Evolutionary conservation across 2,888 invertebrate genomes (phyloP).

Genomic region (Lasioglossum pauxillum): DNA sequence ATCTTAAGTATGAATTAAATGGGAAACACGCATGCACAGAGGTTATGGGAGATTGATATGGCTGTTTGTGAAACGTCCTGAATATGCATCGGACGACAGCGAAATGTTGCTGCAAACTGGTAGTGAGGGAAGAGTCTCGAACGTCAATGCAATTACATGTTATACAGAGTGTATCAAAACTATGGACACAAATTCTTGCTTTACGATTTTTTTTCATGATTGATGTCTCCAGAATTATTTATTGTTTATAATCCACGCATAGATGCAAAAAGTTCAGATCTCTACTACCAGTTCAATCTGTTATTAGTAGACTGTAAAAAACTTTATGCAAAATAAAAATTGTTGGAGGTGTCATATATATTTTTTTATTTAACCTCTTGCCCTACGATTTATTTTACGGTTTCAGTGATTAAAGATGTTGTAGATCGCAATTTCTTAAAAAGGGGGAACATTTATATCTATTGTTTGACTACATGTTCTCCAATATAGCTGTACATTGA

Average conservation of each 20-base stretch:
- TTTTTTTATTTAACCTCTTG: no score
- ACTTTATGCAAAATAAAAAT: no score
- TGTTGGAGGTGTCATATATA: no score
- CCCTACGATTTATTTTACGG: no score
- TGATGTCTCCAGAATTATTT: background rate
- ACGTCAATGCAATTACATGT: background rate
- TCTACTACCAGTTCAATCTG: no score
- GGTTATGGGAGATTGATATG: background rate
- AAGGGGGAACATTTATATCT: no score
- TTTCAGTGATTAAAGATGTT: no score
- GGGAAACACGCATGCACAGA: background rate
- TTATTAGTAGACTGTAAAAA: no score
- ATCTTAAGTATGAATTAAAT: background rate
- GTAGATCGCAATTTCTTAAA: no score
- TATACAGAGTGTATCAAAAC: background rate
- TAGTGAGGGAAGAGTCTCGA: background rate
- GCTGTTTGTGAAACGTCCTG: background rate
- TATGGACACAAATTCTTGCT: background rate
- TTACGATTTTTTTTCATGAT: background rate
- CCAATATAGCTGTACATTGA: no score
- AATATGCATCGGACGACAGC: background rate
- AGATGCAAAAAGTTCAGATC: background rate
- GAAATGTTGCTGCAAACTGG: constrained; percentile 13
- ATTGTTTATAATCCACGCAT: background rate
- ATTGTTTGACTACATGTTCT: no score